Percentiles rank a stretch among this genome's conserved stretches.
phyloP scores from a whole-genome alignment of 2,113 vertebrate species.

The Clupea harengus region DNA sequence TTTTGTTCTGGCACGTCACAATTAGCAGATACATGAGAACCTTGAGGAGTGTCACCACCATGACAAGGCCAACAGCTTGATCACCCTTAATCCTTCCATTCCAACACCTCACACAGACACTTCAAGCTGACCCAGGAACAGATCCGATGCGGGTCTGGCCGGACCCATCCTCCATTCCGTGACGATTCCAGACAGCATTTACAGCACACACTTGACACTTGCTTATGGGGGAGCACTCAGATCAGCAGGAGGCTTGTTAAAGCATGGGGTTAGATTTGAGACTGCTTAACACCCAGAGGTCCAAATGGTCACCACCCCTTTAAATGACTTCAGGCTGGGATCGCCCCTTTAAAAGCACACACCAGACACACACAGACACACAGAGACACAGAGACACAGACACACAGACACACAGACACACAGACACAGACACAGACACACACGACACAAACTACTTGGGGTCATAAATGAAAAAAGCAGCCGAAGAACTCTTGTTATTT shows the following conservation, averaged over 20 bases:
- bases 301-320: background rate
- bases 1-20: background rate
- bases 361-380: background rate
- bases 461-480: slow-evolving; percentile 23
- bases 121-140: background rate
- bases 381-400: background rate
- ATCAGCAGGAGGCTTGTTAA: background rate
- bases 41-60: background rate
- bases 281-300: slow-evolving; percentile 27
- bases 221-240: background rate
- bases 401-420: background rate
- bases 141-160: background rate
- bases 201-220: background rate
- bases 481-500: slow-evolving; percentile 33
- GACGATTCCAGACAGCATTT: background rate
- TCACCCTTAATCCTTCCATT: too few relatives aligned
- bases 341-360: slow-evolving; percentile 6
- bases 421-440: background rate
- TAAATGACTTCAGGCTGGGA: background rate
- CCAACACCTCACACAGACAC: background rate
- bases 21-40: background rate
- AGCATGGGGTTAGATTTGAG: background rate
- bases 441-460: background rate
- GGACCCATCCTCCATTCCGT: background rate
- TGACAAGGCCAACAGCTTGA: background rate